A percentile compares a stretch with the other conserved stretches of the same genome.
These are phyloP conservation scores for Arrhamphus sclerolepis DNA, from an alignment of 2,797 vertebrate genomes.

Conservation along the genomic window DNA sequence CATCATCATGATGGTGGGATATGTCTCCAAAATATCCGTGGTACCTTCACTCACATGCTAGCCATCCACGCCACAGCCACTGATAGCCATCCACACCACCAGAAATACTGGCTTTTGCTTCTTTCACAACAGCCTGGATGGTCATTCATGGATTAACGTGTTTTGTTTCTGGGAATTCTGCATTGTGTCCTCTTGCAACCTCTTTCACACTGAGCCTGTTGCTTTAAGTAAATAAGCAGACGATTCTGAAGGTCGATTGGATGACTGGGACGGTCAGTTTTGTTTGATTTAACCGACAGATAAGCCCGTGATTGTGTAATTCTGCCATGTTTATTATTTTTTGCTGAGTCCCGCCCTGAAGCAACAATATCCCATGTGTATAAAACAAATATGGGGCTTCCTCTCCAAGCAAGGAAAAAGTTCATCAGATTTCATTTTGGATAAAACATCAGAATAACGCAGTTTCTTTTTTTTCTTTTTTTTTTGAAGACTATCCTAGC, in stretches of 20 bases:
- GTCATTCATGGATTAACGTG: too few species aligned
- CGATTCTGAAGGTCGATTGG: background rate
- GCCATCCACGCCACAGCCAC: too few species aligned
- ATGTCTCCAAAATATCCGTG: too few species aligned
- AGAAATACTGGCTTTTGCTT: too few species aligned
- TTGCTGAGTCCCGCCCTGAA: conserved; percentile 12
- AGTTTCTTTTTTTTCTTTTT: too few species aligned
- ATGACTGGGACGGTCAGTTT: conserved; percentile 2
- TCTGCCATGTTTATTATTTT: conserved; percentile 34
- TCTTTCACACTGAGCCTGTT: conserved; percentile 9
- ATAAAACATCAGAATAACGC: background rate
- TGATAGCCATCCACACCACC: too few species aligned
- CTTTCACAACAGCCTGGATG: too few species aligned
- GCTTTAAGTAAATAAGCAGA: conserved; percentile 14
- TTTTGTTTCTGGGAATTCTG: background rate
- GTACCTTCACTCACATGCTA: too few species aligned
- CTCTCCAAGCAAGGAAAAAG: conserved; percentile 12
- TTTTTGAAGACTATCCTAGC: background rate
- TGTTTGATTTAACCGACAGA: conserved; percentile 24
- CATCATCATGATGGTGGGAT: too few species aligned
- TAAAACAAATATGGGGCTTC: conserved; percentile 6
- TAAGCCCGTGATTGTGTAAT: conserved; percentile 21
- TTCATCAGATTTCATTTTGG: conserved; percentile 22
- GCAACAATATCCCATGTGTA: conserved; percentile 3
- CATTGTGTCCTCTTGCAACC: background rate